Base-by-base conservation (phyloP, 2,888 invertebrate species). In the Chalcosyrphus nemorum region DNA sequence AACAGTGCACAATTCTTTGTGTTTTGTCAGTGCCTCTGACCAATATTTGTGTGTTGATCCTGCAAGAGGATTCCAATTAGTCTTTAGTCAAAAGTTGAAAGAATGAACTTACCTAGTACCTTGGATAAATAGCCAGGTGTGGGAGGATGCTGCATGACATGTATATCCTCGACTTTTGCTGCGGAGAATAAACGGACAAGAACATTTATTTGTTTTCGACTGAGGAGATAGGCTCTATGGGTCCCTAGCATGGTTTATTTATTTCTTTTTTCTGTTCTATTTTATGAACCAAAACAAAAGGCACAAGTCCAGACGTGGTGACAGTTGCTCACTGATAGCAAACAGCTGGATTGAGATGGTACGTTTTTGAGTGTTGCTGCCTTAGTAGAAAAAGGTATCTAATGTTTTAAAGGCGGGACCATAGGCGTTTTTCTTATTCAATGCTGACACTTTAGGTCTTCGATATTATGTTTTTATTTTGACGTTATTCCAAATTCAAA, bases 31-130 rank as follows among this genome's bases (percentile, higher is more conserved):
- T 2, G 88, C 88, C 2, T 50, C 56, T 1, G 74, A 35, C 90
- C 90, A 90, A 11, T 87, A 84, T 2, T 85, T 87, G 61, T 89
- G 88, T 11, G 70, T 87, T 9, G 89, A 87, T 29, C 90, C 90
- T 89, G 11, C 6, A 0, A 13, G 21, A 9, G 7, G 9, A 21
- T 2, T 13, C 0, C 7, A 15, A 3, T 59, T 11, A 15, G 47
- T n/a, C n/a, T n/a, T n/a, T n/a, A n/a, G n/a, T n/a, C n/a, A n/a
- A n/a, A n/a, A n/a, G n/a, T n/a, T n/a, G n/a, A n/a, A n/a, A n/a
- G n/a, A n/a, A n/a, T n/a, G n/a, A 2, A 65, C 61, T 56, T 52
- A 82, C 82, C 82, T 7, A 82, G 66, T 0, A 43, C 7, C 21
- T 45, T 66, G 0, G 72, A 6, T 15, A 82, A 47, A 9, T 82